These are phyloP conservation scores for Diplazon laetatorius DNA, from an alignment of 2,888 invertebrate species.

Conservation along the genomic window DNA sequence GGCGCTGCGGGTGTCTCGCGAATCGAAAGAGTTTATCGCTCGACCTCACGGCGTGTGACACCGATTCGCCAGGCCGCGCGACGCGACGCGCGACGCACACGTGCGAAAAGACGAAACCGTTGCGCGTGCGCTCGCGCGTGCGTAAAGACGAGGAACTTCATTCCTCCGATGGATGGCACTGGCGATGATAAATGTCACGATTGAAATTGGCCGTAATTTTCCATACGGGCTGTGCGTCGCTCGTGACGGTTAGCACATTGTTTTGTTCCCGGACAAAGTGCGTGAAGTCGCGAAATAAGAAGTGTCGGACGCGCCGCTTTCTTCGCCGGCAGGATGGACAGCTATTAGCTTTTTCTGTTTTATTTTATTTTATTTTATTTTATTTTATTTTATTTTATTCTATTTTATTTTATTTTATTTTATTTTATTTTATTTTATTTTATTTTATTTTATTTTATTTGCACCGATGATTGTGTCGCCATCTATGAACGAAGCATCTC, in stretches of 20 bases:
- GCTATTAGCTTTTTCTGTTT: too few relatives aligned
- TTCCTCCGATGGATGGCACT: neutral
- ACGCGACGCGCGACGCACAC: conserved; percentile 25
- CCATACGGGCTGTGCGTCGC: conserved; percentile 8
- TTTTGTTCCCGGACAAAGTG: conserved; percentile 67
- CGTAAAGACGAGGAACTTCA: neutral
- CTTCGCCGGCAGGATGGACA: too few relatives aligned
- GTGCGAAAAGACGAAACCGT: conserved; percentile 39
- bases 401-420: too few relatives aligned
- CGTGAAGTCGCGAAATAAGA: conserved; percentile 60
- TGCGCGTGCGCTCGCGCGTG: conserved; percentile 11
- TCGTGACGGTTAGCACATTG: too few relatives aligned
- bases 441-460: too few relatives aligned
- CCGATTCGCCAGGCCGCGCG: conserved; percentile 18
- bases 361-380: too few relatives aligned
- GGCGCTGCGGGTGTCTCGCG: conserved; percentile 57
- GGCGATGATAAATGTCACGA: conserved; percentile 50
- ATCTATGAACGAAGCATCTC: too few relatives aligned
- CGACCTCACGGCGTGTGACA: conserved; percentile 37
- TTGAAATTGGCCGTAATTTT: conserved; percentile 58
- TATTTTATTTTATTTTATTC: too few relatives aligned
- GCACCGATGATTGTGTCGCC: too few relatives aligned
- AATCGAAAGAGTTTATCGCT: conserved; percentile 56
- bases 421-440: too few relatives aligned
- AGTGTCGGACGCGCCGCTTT: conserved; percentile 40